Percentiles rank a stretch among this genome's conserved stretches.
These are phyloP conservation scores for Drosophila nr. fundita DNA, from an alignment of 2,888 invertebrate genomes.

Conservation along the genomic window DNA sequence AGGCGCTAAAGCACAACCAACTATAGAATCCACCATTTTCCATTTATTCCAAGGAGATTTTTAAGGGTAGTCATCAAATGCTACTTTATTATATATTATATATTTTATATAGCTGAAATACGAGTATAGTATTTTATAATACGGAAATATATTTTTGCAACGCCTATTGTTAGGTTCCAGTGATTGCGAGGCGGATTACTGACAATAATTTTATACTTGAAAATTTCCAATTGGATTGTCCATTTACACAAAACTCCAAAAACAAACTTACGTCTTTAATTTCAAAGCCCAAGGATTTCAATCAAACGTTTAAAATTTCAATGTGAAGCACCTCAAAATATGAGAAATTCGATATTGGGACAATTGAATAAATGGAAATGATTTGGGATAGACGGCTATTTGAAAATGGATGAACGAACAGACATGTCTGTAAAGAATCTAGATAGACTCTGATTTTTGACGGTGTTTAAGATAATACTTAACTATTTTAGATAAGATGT, in stretches of 20 bases:
- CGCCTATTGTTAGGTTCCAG: background rate
- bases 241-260: background rate
- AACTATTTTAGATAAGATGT: background rate
- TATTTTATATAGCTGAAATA: too few relatives aligned
- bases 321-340: background rate
- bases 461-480: background rate
- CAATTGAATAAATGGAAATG: background rate
- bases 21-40: background rate
- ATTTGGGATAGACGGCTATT: background rate
- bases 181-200: background rate
- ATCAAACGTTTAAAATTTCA: background rate
- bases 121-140: background rate
- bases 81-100: too few relatives aligned
- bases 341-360: background rate
- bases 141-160: background rate
- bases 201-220: background rate
- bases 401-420: background rate
- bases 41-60: background rate
- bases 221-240: background rate
- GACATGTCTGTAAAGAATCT: background rate
- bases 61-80: background rate
- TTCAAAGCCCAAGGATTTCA: background rate
- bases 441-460: background rate
- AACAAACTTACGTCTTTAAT: background rate
- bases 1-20: background rate